A percentile compares a stretch with the other conserved stretches of the same genome.
Conservation (phyloP, 2,888 invertebrate genomes). For the Germaria angustata region DNA sequence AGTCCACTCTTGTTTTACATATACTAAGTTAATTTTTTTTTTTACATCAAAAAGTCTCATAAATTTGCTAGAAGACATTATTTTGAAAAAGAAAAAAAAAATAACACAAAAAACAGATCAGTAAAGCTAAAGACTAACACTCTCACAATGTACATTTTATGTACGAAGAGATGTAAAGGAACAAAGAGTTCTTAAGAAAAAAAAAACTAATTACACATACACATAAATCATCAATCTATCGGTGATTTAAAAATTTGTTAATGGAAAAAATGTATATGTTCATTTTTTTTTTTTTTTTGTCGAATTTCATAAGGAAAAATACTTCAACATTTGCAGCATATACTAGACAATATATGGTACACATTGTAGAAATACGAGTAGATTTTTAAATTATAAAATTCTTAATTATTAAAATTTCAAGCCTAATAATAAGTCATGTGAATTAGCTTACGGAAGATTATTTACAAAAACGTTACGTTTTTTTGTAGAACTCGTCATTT, state of each 20-base stretch:
- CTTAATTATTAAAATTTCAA: neutral
- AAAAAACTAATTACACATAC: conserved; percentile 9
- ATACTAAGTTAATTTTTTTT: neutral
- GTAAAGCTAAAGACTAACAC: neutral
- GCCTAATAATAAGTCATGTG: neutral
- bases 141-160: conserved; percentile 3
- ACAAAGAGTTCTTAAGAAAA: neutral
- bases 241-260: neutral
- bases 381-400: conserved; percentile 66
- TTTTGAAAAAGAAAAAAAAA: too few species aligned
- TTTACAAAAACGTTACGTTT: neutral
- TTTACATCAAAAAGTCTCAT: neutral
- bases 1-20: too few species aligned
- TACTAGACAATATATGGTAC: neutral
- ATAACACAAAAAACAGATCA: neutral
- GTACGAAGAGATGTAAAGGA: neutral
- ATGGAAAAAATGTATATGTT: neutral
- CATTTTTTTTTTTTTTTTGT: neutral
- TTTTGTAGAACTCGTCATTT: conserved; percentile 12
- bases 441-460: conserved; percentile 15
- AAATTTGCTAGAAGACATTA: neutral
- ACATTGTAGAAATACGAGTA: too few species aligned
- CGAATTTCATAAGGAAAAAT: neutral
- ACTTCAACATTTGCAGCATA: neutral
- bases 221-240: conserved; percentile 17